Conservation (phyloP, 2,888 invertebrate species). For the Drosophila setosimentum region DNA sequence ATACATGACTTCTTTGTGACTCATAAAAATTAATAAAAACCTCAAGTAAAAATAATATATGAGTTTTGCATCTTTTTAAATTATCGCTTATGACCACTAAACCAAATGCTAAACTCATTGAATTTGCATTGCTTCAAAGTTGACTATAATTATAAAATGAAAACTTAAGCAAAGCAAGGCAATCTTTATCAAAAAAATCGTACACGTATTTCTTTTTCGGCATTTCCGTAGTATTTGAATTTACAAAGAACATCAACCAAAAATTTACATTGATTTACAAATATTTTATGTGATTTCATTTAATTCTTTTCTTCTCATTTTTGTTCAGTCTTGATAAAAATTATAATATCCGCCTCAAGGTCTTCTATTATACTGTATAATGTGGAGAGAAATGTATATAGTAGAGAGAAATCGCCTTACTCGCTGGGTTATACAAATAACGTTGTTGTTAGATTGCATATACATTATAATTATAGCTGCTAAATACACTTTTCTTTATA, state of each 20-base stretch:
- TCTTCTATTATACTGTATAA: neutral
- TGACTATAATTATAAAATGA: neutral
- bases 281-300: neutral
- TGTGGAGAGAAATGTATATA: neutral
- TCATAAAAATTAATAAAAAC: slow-evolving; percentile 7
- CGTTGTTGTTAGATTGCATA: neutral
- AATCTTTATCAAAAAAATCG: neutral
- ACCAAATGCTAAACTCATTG: neutral
- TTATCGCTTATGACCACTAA: neutral
- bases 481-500: neutral
- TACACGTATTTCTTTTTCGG: neutral
- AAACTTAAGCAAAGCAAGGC: neutral
- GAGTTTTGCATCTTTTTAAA: neutral
- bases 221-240: neutral
- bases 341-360: slow-evolving; percentile 12
- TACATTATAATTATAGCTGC: neutral
- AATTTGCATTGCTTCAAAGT: neutral
- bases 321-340: neutral
- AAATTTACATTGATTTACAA: neutral
- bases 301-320: neutral
- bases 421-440: neutral
- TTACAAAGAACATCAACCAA: neutral
- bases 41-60: slow-evolving; percentile 13
- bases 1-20: slow-evolving; percentile 5
- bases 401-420: neutral